phyloP scores from a whole-genome alignment of 2,888 invertebrate genomes.

The Cremastinae sp. region DNA sequence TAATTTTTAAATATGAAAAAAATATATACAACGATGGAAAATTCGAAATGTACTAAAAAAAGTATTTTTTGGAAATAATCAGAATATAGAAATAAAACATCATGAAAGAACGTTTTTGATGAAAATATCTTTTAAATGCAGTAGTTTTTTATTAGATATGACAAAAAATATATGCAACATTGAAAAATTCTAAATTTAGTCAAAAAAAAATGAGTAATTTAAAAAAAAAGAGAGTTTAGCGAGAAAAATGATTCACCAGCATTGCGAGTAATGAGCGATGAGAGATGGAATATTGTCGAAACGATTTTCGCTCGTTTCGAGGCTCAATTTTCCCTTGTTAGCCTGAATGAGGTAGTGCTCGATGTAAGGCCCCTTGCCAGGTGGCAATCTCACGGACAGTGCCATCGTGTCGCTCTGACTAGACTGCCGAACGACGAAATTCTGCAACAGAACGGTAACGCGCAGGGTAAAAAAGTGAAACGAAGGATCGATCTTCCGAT shows the following conservation, averaged over 20 bases:
- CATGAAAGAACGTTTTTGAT: no score
- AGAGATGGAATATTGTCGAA: slow-evolving; percentile 96
- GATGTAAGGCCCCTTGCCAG: slow-evolving; percentile 93
- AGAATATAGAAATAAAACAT: no score
- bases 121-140: no score
- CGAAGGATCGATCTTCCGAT: slow-evolving; percentile 13
- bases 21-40: no score
- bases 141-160: no score
- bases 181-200: no score
- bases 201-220: no score
- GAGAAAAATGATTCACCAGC: slow-evolving; percentile 84
- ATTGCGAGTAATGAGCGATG: slow-evolving; percentile 96
- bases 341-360: slow-evolving; percentile 98
- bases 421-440: slow-evolving; percentile 96
- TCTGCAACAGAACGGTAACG: slow-evolving; percentile 83
- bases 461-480: slow-evolving; percentile 11
- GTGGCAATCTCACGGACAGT: slow-evolving; percentile 93
- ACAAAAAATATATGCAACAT: no score
- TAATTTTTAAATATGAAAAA: no score
- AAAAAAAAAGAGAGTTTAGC: no score
- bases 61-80: no score
- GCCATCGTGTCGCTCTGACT: slow-evolving; percentile 97
- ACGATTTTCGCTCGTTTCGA: slow-evolving; percentile 96
- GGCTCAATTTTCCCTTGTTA: slow-evolving; percentile 88
- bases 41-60: no score